Conservation (phyloP, 2,888 invertebrate genomes). For the Tipula unca region DNA sequence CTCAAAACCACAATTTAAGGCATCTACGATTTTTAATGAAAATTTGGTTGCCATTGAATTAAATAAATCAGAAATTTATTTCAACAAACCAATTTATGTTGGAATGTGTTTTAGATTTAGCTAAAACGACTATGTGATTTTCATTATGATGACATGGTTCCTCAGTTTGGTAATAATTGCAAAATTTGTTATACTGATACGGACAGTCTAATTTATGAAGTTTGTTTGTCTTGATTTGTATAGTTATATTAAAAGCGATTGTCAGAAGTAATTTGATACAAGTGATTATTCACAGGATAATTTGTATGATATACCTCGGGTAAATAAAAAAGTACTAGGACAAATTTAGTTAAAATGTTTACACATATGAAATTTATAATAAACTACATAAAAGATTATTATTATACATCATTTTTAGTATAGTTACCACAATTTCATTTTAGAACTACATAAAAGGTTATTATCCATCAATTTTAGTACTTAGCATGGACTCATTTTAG, state of each 20-base stretch:
- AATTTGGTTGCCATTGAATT: constrained; percentile 27
- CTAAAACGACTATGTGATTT: constrained; percentile 31
- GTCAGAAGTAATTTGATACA: constrained; percentile 23
- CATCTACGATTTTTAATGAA: no score
- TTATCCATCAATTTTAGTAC: no score
- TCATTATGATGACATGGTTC: constrained; percentile 24
- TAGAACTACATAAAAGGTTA: no score
- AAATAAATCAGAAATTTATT: constrained; percentile 25
- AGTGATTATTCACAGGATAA: constrained; percentile 31
- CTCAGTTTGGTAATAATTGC: constrained; percentile 23
- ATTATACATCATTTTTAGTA: no score
- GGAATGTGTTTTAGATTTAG: constrained; percentile 31
- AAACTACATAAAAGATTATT: no score
- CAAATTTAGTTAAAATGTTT: constrained; percentile 31
- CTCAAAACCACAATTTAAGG: no score
- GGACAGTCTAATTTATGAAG: constrained; percentile 29
- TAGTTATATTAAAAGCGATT: constrained; percentile 27
- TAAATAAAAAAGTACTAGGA: constrained; percentile 31
- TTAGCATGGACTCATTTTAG: no score
- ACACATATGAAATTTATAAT: neutral
- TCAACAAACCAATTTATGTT: constrained; percentile 24
- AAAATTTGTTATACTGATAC: constrained; percentile 29
- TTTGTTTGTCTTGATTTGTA: constrained; percentile 27
- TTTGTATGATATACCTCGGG: constrained; percentile 28
- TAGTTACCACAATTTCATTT: no score